These are phyloP conservation scores for Microcebus griseorufus DNA, from an alignment of 2,113 vertebrate genomes.

Conservation along the genomic window DNA sequence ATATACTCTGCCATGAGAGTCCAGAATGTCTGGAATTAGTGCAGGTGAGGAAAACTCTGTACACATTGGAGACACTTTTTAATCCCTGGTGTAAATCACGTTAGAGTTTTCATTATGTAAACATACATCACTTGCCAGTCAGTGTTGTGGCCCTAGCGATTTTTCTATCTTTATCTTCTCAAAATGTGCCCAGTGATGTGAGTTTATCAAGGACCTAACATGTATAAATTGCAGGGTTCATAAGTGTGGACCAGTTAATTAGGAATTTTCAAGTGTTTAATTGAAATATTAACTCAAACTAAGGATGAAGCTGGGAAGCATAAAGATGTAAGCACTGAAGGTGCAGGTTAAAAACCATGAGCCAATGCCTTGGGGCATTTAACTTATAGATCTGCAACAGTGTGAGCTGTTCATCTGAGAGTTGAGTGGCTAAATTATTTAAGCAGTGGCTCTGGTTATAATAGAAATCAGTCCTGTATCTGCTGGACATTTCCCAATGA, in stretches of 20 bases:
- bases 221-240: not conserved
- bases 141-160: not conserved
- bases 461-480: not conserved
- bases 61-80: not conserved
- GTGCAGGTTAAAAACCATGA: not conserved
- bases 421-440: not conserved
- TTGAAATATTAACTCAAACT: not conserved
- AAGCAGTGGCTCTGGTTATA: not conserved
- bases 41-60: not conserved
- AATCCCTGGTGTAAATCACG: not conserved
- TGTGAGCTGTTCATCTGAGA: not conserved
- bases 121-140: not conserved
- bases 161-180: not conserved
- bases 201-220: not conserved
- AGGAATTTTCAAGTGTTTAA: not conserved
- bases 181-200: not conserved
- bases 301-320: not conserved
- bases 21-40: not conserved
- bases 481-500: not conserved
- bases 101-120: not conserved
- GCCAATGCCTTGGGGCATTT: not conserved
- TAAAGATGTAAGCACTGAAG: not conserved
- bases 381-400: not conserved
- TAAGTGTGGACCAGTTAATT: not conserved
- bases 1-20: not conserved